Evolutionary conservation across 2,113 vertebrate species (phyloP), one percentile per base, ranked within the genome.

Genomic region (Gobius niger): DNA sequence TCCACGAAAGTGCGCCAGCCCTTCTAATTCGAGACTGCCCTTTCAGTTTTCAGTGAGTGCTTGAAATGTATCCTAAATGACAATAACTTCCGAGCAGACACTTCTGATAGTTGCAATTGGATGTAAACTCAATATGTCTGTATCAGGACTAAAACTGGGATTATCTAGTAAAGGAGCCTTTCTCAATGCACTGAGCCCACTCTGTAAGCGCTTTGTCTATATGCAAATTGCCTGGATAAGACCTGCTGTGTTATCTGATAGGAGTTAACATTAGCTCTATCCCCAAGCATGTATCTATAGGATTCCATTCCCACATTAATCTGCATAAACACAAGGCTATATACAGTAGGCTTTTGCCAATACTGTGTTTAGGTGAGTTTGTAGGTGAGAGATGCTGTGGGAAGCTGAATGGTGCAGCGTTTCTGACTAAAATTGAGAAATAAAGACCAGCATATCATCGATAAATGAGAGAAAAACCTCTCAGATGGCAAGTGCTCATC

Each of bases 31-130:
- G 70, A 67, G 52, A 67, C 73, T 19, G 0, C n/a, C 24, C 46
- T 74, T 16, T 49, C 63, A 18, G 60, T 51, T 73, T 61, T 56
- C 66, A 69, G 59, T 65, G 77, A 77, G 77, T 73, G 72, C 57
- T 77, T 63, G 53, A 68, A n/a, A 63, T 34, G 67, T 65, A 56
- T 68, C 65, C 50, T 44, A 56, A 71, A 24, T 16, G 15, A 79
- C n/a, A 71, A 47, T 64, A 53, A 56, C 53, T 77, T 57, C 65
- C 66, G 50, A 71, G 60, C 60, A 47, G 49, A 68, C 63, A 51
- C 67, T 67, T 70, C 10, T 6, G 8, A 9, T 34, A 14, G 12
- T 1, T 34, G 4, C 7, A 8, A n/a, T 13, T 59, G 34, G 34
- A 59, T 42, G 13, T 11, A 42, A n/a, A 59, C 14, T 9, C 40